Conservation (phyloP, 2,113 vertebrate genomes). For the Prietella phreatophila region DNA sequence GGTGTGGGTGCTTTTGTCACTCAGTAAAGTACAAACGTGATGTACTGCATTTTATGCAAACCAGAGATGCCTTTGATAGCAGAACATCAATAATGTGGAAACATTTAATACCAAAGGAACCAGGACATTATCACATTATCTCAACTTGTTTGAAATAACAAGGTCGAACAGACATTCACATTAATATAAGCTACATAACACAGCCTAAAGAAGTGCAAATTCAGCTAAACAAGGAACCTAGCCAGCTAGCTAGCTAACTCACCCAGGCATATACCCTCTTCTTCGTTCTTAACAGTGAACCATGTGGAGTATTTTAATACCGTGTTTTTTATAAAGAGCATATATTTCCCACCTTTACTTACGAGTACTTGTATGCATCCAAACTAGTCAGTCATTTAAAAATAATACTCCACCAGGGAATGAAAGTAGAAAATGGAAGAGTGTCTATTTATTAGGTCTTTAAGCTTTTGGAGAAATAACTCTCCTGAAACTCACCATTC, state of each 20-base stretch:
- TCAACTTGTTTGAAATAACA: background rate
- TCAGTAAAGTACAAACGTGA: no score
- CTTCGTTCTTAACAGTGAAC: no score
- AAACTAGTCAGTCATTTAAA: background rate
- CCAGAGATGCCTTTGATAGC: background rate
- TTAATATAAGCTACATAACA: background rate
- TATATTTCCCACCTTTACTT: background rate
- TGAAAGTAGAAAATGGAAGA: background rate
- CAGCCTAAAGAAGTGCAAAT: no score
- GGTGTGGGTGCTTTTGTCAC: no score
- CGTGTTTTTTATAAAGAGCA: background rate
- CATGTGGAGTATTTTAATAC: no score
- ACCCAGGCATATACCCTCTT: no score
- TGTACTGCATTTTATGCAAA: no score
- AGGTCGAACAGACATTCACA: no score
- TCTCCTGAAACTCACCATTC: conserved; percentile 63
- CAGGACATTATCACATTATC: no score
- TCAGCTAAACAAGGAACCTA: no score
- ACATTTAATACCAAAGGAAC: background rate
- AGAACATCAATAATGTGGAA: background rate
- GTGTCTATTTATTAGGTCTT: background rate
- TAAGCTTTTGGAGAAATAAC: background rate
- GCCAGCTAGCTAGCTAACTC: no score
- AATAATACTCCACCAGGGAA: background rate
- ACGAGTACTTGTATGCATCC: background rate